phyloP scores from a whole-genome alignment of 2,797 vertebrate genomes.

The Falco novaeseelandiae region DNA sequence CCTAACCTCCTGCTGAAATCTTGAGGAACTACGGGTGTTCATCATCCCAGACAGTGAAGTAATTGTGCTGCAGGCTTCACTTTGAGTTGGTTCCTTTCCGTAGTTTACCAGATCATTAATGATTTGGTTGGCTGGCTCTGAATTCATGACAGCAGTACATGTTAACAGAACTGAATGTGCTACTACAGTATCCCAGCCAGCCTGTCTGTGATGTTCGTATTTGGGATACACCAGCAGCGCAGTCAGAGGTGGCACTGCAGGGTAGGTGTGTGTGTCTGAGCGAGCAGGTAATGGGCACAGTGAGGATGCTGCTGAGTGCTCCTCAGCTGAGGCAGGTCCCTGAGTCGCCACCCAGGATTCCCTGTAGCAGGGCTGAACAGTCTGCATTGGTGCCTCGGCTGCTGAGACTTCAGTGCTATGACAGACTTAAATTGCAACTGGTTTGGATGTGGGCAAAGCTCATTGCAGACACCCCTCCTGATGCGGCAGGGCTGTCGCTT shows the following conservation, averaged over 20 bases:
- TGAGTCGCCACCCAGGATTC: background rate
- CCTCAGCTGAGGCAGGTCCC: background rate
- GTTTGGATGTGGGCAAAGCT: background rate
- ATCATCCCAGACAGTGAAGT: slow-evolving; percentile 6
- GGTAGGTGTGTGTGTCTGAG: background rate
- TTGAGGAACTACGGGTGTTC: background rate
- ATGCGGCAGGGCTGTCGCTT: fast-evolving
- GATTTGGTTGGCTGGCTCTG: slow-evolving; percentile 47
- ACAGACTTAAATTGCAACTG: background rate
- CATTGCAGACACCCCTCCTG: background rate
- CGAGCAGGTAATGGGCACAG: background rate
- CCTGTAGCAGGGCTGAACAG: background rate
- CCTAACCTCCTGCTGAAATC: background rate
- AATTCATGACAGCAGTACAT: background rate
- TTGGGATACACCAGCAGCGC: background rate
- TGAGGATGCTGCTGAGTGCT: background rate
- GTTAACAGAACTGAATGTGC: background rate
- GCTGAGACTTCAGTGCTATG: background rate
- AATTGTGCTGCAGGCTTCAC: background rate
- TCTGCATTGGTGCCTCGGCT: background rate
- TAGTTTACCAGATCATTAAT: slow-evolving; percentile 26
- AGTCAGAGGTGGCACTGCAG: background rate
- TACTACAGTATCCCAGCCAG: background rate
- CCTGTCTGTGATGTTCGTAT: background rate
- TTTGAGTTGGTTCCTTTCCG: background rate